A percentile compares a stretch with the other conserved stretches of the same genome.
phyloP scores from a whole-genome alignment of 1,140 invertebrate genomes.

The Phortica variegata region DNA sequence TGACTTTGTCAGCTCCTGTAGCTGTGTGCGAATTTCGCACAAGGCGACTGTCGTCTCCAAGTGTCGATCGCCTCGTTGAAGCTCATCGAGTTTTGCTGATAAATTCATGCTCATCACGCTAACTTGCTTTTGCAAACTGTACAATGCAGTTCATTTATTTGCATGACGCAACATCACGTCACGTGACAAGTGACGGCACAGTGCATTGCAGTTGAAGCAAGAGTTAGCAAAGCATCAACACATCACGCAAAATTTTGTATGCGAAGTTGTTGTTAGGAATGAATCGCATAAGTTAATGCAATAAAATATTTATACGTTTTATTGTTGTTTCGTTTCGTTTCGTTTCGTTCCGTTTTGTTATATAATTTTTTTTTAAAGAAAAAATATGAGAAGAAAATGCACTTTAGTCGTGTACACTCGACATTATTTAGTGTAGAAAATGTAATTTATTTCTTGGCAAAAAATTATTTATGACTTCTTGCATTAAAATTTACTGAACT shows the following conservation, averaged over 20 bases:
- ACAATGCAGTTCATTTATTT: slow-evolving; percentile 28
- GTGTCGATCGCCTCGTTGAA: slow-evolving; percentile 82
- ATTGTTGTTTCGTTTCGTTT: slow-evolving; percentile 13
- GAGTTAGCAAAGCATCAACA: no score
- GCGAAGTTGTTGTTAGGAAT: slow-evolving; percentile 6
- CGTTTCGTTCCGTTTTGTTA: not conserved
- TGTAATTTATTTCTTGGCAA: slow-evolving; percentile 42
- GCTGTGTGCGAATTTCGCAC: slow-evolving; percentile 85
- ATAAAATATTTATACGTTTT: slow-evolving; percentile 10
- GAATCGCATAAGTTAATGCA: slow-evolving; percentile 1
- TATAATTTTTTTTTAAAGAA: slow-evolving; percentile 36
- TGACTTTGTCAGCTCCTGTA: slow-evolving; percentile 88
- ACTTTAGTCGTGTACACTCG: slow-evolving; percentile 32
- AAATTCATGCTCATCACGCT: slow-evolving; percentile 95
- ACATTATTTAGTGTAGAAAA: slow-evolving; percentile 35
- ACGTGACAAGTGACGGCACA: slow-evolving; percentile 33
- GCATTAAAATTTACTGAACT: slow-evolving; percentile 54
- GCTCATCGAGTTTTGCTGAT: slow-evolving; percentile 86
- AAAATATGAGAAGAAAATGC: slow-evolving; percentile 45
- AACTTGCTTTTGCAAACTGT: slow-evolving; percentile 92
- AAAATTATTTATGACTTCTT: slow-evolving; percentile 54
- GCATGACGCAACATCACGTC: slow-evolving; percentile 25
- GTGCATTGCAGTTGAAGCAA: slow-evolving; percentile 2
- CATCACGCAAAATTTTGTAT: slow-evolving; percentile 14
- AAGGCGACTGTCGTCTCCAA: slow-evolving; percentile 86